Percentiles rank a stretch among this genome's conserved stretches.
Conservation (phyloP, 37 sponge, comb jelly and placozoan species). For the Petrosia ficiformis region DNA sequence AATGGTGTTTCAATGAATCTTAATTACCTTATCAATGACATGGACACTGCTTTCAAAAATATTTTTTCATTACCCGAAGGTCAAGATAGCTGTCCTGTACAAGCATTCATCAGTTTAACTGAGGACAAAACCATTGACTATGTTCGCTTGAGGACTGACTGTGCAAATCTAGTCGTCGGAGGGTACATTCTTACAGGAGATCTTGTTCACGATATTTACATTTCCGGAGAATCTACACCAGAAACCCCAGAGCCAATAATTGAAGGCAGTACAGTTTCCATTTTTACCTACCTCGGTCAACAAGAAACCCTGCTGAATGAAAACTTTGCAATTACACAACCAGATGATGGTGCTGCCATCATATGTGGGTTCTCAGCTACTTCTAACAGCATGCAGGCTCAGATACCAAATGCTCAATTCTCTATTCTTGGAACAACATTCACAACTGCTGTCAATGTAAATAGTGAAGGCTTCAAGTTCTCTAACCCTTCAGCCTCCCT, state of each 20-base stretch:
- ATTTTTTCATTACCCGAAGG: constrained; percentile 15
- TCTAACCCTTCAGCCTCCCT: not conserved
- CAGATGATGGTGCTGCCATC: constrained; percentile 7
- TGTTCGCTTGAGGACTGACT: not conserved
- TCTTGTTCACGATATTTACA: not conserved
- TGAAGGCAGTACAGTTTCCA: not conserved
- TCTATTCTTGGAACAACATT: constrained; percentile 15
- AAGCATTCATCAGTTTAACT: constrained; percentile 16
- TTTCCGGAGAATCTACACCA: not conserved
- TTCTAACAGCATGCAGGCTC: not conserved
- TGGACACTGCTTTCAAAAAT: constrained; percentile 11
- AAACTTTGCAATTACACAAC: too few species aligned
- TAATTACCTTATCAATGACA: not conserved
- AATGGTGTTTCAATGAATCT: not conserved
- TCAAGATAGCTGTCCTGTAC: constrained; percentile 9
- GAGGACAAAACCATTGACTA: not conserved
- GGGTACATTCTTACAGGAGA: not conserved
- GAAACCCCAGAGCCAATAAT: not conserved
- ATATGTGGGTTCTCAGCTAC: not conserved
- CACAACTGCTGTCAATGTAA: constrained; percentile 2
- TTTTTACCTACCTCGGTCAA: not conserved
- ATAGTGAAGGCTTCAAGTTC: not conserved
- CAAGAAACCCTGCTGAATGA: too few species aligned
- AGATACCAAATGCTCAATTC: not conserved
- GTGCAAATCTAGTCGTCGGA: not conserved